These are phyloP conservation scores for Cotesia chilonis DNA, from an alignment of 1,140 invertebrate species.

Conservation along the genomic window DNA sequence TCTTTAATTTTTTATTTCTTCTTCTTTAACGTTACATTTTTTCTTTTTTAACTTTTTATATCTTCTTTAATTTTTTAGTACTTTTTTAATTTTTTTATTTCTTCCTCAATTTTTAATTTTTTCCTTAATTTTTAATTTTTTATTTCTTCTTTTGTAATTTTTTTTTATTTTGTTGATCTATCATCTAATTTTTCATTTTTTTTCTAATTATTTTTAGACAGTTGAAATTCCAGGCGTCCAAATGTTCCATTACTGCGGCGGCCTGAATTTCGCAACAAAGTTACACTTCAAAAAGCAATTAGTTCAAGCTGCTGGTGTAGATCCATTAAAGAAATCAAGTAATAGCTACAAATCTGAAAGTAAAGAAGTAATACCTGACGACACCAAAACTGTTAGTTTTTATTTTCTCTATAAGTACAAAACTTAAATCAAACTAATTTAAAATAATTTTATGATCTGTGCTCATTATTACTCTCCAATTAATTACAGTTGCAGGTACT, in stretches of 20 bases:
- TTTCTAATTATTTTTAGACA: slow-evolving; percentile 65
- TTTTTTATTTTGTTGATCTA: slow-evolving; percentile 19
- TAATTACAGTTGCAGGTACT: slow-evolving; percentile 67
- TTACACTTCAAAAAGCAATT: slow-evolving; percentile 72
- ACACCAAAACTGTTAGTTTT: background rate
- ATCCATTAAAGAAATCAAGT: slow-evolving; percentile 59
- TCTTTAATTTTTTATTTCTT: no score
- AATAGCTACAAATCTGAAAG: slow-evolving; percentile 46
- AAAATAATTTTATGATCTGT: background rate
- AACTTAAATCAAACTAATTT: no score
- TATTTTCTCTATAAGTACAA: no score
- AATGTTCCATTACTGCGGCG: slow-evolving; percentile 81
- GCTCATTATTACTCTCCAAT: background rate
- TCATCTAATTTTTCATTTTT: slow-evolving; percentile 13
- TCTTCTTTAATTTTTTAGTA: no score
- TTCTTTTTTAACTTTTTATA: no score
- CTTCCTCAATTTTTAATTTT: no score
- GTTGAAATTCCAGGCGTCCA: slow-evolving; percentile 75
- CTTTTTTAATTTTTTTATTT: no score
- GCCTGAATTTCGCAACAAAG: slow-evolving; percentile 79
- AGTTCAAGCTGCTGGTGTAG: slow-evolving; percentile 67
- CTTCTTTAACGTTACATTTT: no score
- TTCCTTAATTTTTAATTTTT: no score
- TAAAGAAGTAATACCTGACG: slow-evolving; percentile 49
- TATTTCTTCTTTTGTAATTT: background rate